Evolutionary conservation across 2,888 invertebrate species (phyloP), one percentile per base, ranked within the genome.

Genomic region (Shargacucullia verbasci): DNA sequence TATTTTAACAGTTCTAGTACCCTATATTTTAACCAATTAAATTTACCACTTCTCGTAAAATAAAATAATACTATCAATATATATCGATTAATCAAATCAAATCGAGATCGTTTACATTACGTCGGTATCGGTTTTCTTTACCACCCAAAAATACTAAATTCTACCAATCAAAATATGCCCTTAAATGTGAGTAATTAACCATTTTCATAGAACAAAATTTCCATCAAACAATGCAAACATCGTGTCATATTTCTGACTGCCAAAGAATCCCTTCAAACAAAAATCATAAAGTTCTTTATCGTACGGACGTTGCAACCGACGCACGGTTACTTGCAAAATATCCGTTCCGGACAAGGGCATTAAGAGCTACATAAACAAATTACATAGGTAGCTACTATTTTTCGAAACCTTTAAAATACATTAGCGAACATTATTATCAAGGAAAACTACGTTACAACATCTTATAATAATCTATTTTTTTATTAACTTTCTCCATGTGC

Each of bases 341-440:
- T 71, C 75, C 75, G 72, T 33, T 67, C 13, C 25, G 20, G 54
- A 52, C 72, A 73, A 71, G 65, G 75, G 35, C 72, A 54, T 40
- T 49, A 50, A 31, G 15, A 40, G 46, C 48, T 27, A 33, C 33
- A 20, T 20, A 20, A 20, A 20, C 20, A 73, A 73, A 73, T 62
- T 52, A 49, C 20, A 66, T 46, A n/a, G n/a, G n/a, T n/a, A n/a
- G n/a, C n/a, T n/a, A 61, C 34, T 31, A 46, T 73, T 56, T 63
- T 58, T 53, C 46, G 65, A 70, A 70, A 70, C 61, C 11, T 20
- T 59, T 46, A 40, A 39, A 35, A 15, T 12, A 40, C 47, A 38
- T 33, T 57, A 40, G 5, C 14, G 37, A 48, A 48, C 27, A 29
- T 52, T 10, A 46, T 25, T 45, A 59, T 37, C 27, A 54, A 67